Base-by-base conservation (phyloP, 1,140 invertebrate genomes). In the Rhagoletis zephyria region DNA sequence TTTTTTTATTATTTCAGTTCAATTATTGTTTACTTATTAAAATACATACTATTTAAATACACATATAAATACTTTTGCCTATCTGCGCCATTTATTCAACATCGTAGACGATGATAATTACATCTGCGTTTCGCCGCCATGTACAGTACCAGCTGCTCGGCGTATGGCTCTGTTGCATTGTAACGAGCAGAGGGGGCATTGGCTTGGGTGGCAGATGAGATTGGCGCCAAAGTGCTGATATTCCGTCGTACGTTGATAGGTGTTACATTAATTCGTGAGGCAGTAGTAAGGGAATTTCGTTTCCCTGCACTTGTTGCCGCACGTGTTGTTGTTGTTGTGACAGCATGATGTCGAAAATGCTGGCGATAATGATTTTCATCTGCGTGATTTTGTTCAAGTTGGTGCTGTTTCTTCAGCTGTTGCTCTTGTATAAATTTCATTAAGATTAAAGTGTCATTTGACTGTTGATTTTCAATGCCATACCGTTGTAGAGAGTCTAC, bases 351-450 rank as follows among this genome's bases (percentile, higher is more conserved):
- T 56, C 48, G 48, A 81, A 81, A 56, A 81, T 56, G 48, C 10
- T 51, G 48, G 0, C n/a, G 48, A 81, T 81, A 0, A 30, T 30
- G 30, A 3, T 6, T 4, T n/a, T n/a, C 6, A 30, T 7, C 9
- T 4, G 48, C 10, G 6, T 19, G 9, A 74, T 81, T 56, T 56
- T 81, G 16, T 10, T 14, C 16, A 56, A 81, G 48, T 30, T 81
- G 48, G 12, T 81, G 45, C 56, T 81, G 74, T 81, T 81, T 81
- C 45, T 81, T 51, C 4, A n/a, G 4, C 1, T 81, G n/a, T 81
- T 81, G 48, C 30, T n/a, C 45, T 16, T 48, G 51, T 81, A 81
- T 81, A 19, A 81, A 81, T 56, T 81, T 51, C 74, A 56, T 81
- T 81, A 81, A 56, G 3, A 81, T 81, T 12, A 19, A 4, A 19